These are phyloP conservation scores for Cygnus atratus DNA, from an alignment of 2,113 vertebrate species.

Conservation along the genomic window DNA sequence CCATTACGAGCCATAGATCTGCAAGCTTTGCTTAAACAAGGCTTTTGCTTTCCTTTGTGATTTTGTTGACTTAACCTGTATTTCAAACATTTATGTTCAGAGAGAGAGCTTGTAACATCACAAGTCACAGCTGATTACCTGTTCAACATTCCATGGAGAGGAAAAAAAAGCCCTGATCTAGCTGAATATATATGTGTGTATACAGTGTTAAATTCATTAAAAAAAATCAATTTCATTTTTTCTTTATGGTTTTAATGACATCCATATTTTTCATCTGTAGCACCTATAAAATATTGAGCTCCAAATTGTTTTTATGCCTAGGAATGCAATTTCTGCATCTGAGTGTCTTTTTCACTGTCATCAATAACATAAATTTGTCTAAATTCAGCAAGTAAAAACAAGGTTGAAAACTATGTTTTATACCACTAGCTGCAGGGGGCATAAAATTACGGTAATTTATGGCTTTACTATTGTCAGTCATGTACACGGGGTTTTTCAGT, in stretches of 20 bases:
- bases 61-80: background rate
- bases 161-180: background rate
- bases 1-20: background rate
- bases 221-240: background rate
- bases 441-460: slow-evolving; percentile 78
- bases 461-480: slow-evolving; percentile 69
- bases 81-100: background rate
- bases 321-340: slow-evolving; percentile 63
- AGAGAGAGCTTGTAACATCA: background rate
- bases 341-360: slow-evolving; percentile 65
- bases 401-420: slow-evolving; percentile 68
- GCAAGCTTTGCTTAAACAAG: background rate
- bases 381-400: slow-evolving; percentile 73
- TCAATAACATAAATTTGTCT: slow-evolving; percentile 71
- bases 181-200: background rate
- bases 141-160: background rate
- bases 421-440: slow-evolving; percentile 71
- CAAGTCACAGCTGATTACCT: background rate
- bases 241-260: background rate
- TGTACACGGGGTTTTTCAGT: slow-evolving; percentile 53
- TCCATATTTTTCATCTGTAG: background rate
- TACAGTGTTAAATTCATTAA: background rate
- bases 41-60: background rate
- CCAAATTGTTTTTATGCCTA: slow-evolving; percentile 21
- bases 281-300: background rate